Conservation (phyloP, 2,797 vertebrate species). For the Alcedo atthis region DNA sequence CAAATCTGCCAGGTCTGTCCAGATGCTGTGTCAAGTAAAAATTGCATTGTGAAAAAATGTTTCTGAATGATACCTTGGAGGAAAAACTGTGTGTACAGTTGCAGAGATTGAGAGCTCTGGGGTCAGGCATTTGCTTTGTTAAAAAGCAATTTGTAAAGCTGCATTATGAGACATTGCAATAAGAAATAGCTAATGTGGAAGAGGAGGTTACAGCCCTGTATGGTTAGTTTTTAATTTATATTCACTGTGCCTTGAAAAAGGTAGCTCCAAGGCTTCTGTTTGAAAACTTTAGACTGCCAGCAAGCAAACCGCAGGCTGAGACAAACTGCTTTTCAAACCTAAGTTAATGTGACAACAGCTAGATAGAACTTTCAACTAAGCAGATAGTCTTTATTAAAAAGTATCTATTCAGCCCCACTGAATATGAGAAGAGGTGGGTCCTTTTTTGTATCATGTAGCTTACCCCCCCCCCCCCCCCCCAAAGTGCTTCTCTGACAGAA, state of each 20-base stretch:
- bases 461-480: too few relatives aligned
- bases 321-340: not conserved
- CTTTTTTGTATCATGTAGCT: not conserved
- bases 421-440: not conserved
- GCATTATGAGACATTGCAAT: not conserved
- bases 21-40: not conserved
- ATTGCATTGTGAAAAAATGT: not conserved
- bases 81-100: not conserved
- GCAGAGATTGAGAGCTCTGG: not conserved
- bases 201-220: not conserved
- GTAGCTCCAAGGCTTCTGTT: not conserved
- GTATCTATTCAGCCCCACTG: not conserved
- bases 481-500: not conserved
- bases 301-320: not conserved
- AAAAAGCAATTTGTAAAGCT: not conserved
- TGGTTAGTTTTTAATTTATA: not conserved
- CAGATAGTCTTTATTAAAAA: not conserved
- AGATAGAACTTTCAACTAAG: not conserved
- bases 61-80: not conserved
- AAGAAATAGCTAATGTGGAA: not conserved
- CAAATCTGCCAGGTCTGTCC: not conserved
- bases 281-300: not conserved
- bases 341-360: not conserved
- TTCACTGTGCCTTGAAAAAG: not conserved
- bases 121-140: not conserved